These are phyloP conservation scores for Marasmarcha lunaedactyla DNA, from an alignment of 2,888 invertebrate genomes.

Conservation along the genomic window DNA sequence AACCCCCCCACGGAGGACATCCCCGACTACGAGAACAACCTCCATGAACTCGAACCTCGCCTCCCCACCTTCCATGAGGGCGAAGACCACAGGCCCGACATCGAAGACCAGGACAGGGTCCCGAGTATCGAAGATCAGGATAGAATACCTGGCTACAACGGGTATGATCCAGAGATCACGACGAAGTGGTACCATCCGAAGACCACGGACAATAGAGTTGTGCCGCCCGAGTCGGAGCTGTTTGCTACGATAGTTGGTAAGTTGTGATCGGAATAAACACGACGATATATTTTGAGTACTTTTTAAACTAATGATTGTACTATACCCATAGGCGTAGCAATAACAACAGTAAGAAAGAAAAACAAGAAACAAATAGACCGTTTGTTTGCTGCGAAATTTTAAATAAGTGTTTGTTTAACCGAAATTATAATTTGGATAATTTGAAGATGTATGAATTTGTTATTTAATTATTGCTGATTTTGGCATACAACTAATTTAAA, in stretches of 20 bases:
- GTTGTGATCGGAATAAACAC: slow-evolving; percentile 15
- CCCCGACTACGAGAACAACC: slow-evolving; percentile 45
- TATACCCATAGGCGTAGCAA: too few relatives aligned
- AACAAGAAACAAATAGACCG: too few relatives aligned
- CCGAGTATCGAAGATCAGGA: slow-evolving; percentile 20
- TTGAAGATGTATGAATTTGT: too few relatives aligned
- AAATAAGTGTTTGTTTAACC: too few relatives aligned
- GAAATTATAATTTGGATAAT: too few relatives aligned
- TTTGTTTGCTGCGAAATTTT: too few relatives aligned
- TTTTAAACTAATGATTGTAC: too few relatives aligned
- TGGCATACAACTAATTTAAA: too few relatives aligned
- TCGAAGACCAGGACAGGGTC: slow-evolving; percentile 27
- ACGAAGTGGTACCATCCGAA: slow-evolving; percentile 62
- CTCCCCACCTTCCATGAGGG: slow-evolving; percentile 25
- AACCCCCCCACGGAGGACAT: slow-evolving; percentile 51
- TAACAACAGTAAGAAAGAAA: too few relatives aligned
- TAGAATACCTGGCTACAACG: slow-evolving; percentile 48
- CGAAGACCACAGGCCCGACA: not conserved
- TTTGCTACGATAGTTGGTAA: slow-evolving; percentile 61
- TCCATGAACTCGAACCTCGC: slow-evolving; percentile 26
- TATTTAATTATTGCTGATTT: too few relatives aligned
- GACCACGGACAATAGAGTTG: slow-evolving; percentile 54
- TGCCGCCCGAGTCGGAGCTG: slow-evolving; percentile 59
- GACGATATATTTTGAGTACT: too few relatives aligned
- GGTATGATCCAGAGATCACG: slow-evolving; percentile 48